These are phyloP conservation scores for Catostomus latipinnis DNA, from an alignment of 2,797 vertebrate genomes.

Conservation along the genomic window DNA sequence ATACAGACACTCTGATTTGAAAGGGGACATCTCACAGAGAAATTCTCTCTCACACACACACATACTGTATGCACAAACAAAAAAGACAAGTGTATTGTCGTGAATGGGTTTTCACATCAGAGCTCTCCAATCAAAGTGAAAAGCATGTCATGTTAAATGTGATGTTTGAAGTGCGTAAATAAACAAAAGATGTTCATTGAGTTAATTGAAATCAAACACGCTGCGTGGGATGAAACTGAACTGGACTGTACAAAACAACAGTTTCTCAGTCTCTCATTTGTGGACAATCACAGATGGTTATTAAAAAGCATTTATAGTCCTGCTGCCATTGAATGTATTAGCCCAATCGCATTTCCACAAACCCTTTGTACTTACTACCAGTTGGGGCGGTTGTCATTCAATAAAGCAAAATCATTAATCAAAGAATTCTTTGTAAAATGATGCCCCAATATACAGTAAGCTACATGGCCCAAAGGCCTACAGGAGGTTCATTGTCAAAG, in stretches of 20 bases:
- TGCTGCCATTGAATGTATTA: conserved; percentile 29
- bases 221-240: conserved; percentile 17
- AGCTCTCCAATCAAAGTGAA: conserved; percentile 42
- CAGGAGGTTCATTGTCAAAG: not conserved
- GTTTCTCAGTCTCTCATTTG: conserved; percentile 34
- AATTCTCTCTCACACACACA: conserved; percentile 16
- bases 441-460: not conserved
- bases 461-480: not conserved
- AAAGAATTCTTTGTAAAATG: conserved; percentile 12
- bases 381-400: conserved; percentile 10
- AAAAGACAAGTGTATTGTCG: not conserved
- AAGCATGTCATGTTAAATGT: conserved; percentile 25
- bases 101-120: conserved; percentile 41
- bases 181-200: conserved; percentile 46
- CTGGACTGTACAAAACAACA: conserved; percentile 18
- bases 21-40: not conserved
- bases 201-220: conserved; percentile 49
- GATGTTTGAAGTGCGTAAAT: conserved; percentile 34
- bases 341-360: conserved; percentile 34
- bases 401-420: conserved; percentile 2
- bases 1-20: conserved; percentile 41
- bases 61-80: not conserved
- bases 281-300: conserved; percentile 29
- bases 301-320: conserved; percentile 27
- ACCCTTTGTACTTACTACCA: conserved; percentile 19